Evolutionary conservation across 2,113 vertebrate species (phyloP).

Genomic region (Xenotilapia leptura): DNA sequence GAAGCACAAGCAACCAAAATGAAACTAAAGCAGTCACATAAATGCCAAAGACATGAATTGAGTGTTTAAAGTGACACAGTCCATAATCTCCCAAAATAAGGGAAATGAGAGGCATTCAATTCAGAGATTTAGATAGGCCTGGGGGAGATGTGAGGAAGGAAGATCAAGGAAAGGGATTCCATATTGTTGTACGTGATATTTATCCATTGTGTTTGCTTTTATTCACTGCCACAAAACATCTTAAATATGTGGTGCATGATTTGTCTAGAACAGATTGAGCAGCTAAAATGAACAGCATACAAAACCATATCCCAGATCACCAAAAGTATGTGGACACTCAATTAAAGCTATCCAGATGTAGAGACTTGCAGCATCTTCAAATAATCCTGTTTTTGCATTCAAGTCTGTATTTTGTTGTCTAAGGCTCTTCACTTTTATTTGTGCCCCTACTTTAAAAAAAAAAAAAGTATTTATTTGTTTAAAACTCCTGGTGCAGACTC

Average conservation of each 20-base stretch:
- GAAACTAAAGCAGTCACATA: conserved; percentile 2
- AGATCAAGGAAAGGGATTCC: not conserved
- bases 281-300: not conserved
- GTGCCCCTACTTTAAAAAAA: not conserved
- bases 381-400: not conserved
- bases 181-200: not conserved
- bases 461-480: not conserved
- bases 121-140: not conserved
- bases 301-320: not conserved
- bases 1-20: not conserved
- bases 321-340: not conserved
- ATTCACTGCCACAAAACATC: not conserved
- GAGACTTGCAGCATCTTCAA: not conserved
- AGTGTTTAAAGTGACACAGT: not conserved
- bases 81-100: not conserved
- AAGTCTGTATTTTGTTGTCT: not conserved
- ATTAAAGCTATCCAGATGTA: not conserved
- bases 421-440: not conserved
- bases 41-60: not conserved
- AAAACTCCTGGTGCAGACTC: not conserved
- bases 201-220: not conserved
- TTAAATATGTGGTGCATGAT: not conserved
- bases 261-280: not conserved
- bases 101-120: not conserved
- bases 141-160: not conserved